Evolutionary conservation across 2,113 vertebrate genomes (phyloP), one percentile per base, ranked within the genome.

Genomic region (Saguinus imperator): DNA sequence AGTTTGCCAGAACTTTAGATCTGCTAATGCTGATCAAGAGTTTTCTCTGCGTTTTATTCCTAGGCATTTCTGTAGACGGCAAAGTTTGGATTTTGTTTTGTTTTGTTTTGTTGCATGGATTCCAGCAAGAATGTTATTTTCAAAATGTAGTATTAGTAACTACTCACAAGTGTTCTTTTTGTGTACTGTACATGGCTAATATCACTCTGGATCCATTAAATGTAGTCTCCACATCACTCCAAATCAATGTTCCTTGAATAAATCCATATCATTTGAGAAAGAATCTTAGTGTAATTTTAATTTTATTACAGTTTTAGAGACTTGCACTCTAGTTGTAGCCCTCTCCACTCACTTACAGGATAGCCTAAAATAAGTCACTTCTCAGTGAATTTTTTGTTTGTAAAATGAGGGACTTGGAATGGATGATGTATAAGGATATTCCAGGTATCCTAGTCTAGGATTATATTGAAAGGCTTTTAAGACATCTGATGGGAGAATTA

Each of bases 111-210:
- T 52, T 52, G 6, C 23, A n/a, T 10, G 76, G 27, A 92, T 88
- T 92, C 85, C 70, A 93, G 27, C 23, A 70, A 83, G 70, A 91
- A 75, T 77, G 43, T 40, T 87, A 70, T 77, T 92, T 89, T 79
- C 86, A 37, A 88, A 61, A 83, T 92, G 43, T 77, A 68, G 16
- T 52, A 35, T 23, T 84, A n/a, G 12, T 27, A 70, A 55, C 57
- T 58, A 58, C 21, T 58, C 6, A 58, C 18, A 91, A 23, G 25
- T 83, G 91, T 79, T 64, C 66, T 83, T 91, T 82, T 73, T 21
- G 0, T 17, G 6, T 92, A 89, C 89, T 89, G 72, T 45, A 80
- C 17, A 4, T 90, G 64, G 75, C 64, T 81, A 14, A 57, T 90
- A 37, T 55, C 52, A 55, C 12, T 66, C 64, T 73, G 8, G 23